Base-by-base conservation (phyloP, 2,113 vertebrate genomes). In the Bagarius yarrelli region DNA sequence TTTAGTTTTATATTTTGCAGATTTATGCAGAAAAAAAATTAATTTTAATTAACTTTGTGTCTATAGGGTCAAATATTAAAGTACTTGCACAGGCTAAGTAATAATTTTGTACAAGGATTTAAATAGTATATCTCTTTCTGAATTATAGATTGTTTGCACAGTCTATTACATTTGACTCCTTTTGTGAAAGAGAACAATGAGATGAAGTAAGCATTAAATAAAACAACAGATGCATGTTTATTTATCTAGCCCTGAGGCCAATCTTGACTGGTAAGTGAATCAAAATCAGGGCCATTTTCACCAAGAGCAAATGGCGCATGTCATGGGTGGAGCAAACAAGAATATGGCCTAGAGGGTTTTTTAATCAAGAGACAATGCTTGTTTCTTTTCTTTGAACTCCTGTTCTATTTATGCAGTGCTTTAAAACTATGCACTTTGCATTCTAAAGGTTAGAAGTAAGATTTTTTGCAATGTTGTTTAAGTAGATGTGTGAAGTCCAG, bases 281-380 rank as follows among this genome's bases (percentile, higher is more conserved):
- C 83, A 87, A 90, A 89, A 91, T 89, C 87, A 67, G 89, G 84
- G 83, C 78, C 63, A 61, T 87, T 88, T 91, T 87, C 87, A 89
- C 40, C 61, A 72, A n/a, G 86, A 83, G 87, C 90, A 91, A 93
- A 91, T 88, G 90, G 90, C 81, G 85, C 84, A 86, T 91, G 90
- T 82, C 84, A 82, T 81, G 83, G 86, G 83, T 81, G 83, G 85
- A 80, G 82, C 82, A 77, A 78, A 89, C 89, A 87, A 79, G 84
- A 78, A 81, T 82, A 60, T 83, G 83, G 83, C 89, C 90, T 86
- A 90, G 88, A 87, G 85, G 83, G 76, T 84, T 88, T 84, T 88
- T 85, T 86, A 89, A 88, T 88, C 86, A 87, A 88, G 66, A 81
- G 77, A 87, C 85, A 86, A 84, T 80, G 71, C 82, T 60, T 40